A percentile compares a stretch with the other conserved stretches of the same genome.
phyloP scores from a whole-genome alignment of 2,888 invertebrate genomes.

The Caenorhabditis wallacei region DNA sequence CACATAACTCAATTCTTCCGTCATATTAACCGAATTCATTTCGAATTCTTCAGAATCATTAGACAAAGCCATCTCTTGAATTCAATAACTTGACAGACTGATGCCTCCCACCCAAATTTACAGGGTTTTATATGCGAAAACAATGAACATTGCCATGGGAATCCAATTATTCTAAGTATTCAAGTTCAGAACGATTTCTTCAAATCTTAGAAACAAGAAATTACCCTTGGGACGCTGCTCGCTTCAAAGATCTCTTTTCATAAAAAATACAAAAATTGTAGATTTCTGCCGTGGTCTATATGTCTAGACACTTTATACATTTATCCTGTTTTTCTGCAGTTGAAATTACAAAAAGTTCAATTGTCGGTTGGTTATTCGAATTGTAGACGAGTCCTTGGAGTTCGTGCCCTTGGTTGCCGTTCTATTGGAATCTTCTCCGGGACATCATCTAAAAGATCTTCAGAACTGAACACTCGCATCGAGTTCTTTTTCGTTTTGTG shows the following conservation, averaged over 20 bases:
- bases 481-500: slow-evolving; percentile 36
- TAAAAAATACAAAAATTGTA: too few relatives aligned
- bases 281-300: background rate
- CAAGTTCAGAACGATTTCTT: too few relatives aligned
- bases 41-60: background rate
- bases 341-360: slow-evolving; percentile 4
- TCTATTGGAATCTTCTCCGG: background rate
- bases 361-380: slow-evolving; percentile 7
- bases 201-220: too few relatives aligned
- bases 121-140: background rate
- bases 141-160: too few relatives aligned
- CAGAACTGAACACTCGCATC: slow-evolving; percentile 43
- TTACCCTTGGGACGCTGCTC: too few relatives aligned
- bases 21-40: background rate
- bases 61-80: background rate
- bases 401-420: slow-evolving; percentile 15
- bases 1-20: slow-evolving; percentile 31
- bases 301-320: slow-evolving; percentile 38
- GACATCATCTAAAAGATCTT: slow-evolving; percentile 21
- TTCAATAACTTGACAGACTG: background rate
- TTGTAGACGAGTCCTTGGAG: slow-evolving; percentile 30
- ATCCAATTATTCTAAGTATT: too few relatives aligned
- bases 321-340: background rate
- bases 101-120: background rate
- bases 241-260: too few relatives aligned